A percentile compares a stretch with the other conserved stretches of the same genome.
These are phyloP conservation scores for Drosophila vallismaia DNA, from an alignment of 2,888 invertebrate species.

Conservation along the genomic window DNA sequence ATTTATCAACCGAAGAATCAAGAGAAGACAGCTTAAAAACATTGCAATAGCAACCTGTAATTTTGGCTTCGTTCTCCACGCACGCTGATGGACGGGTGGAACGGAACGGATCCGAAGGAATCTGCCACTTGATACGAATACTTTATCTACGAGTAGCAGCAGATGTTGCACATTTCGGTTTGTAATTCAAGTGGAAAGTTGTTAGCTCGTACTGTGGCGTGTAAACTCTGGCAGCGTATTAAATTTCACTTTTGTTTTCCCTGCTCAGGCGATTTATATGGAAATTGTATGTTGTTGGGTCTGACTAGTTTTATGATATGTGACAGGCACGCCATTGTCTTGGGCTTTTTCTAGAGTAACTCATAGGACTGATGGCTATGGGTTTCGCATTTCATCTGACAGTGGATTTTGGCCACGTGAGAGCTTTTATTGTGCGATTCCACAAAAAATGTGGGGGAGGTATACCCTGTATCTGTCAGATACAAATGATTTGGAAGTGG, in stretches of 20 bases:
- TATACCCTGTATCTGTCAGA: slow-evolving; percentile 31
- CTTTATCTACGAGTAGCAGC: slow-evolving; percentile 11
- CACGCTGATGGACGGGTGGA: slow-evolving; percentile 27
- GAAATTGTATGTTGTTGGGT: slow-evolving; percentile 31
- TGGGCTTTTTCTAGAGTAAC: slow-evolving; percentile 13
- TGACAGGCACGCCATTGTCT: slow-evolving; percentile 52
- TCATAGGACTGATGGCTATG: slow-evolving; percentile 15
- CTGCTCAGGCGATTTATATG: slow-evolving; percentile 44
- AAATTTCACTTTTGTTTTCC: slow-evolving; percentile 68
- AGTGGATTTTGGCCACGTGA: slow-evolving; percentile 48
- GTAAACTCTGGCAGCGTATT: slow-evolving; percentile 61
- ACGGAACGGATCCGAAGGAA: slow-evolving; percentile 10
- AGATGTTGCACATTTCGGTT: slow-evolving; percentile 30
- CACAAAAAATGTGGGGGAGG: slow-evolving; percentile 5
- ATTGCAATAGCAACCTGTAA: slow-evolving; percentile 37
- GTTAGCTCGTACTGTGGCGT: slow-evolving; percentile 49
- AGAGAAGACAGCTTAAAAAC: slow-evolving; percentile 1
- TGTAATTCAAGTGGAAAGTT: slow-evolving; percentile 49
- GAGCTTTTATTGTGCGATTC: slow-evolving; percentile 25
- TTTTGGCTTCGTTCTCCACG: slow-evolving; percentile 19
- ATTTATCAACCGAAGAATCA: slow-evolving; percentile 29
- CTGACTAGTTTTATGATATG: slow-evolving; percentile 40
- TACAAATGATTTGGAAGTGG: slow-evolving; percentile 22
- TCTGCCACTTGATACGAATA: slow-evolving; percentile 19
- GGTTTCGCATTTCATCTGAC: slow-evolving; percentile 48